These are phyloP conservation scores for Blastobasis lacticolella DNA, from an alignment of 2,888 invertebrate genomes.

Conservation along the genomic window DNA sequence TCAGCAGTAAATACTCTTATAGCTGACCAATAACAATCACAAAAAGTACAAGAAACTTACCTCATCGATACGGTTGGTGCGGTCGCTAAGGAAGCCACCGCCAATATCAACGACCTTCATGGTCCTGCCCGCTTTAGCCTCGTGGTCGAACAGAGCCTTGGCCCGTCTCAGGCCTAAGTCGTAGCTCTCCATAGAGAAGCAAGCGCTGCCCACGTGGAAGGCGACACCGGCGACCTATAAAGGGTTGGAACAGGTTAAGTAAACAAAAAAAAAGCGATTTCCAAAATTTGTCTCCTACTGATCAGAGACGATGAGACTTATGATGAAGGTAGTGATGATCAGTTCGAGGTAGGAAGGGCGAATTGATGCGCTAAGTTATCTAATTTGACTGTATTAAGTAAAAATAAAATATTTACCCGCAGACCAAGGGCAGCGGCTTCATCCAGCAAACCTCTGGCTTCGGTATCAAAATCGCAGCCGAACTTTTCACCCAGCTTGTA, in stretches of 20 bases:
- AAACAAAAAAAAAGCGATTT: too few relatives aligned
- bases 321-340: too few relatives aligned
- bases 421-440: constrained; percentile 31
- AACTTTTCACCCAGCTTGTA: constrained; percentile 31
- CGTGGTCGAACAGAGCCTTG: constrained; percentile 30
- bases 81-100: constrained; percentile 31
- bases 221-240: constrained; percentile 34
- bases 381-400: too few relatives aligned
- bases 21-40: not conserved
- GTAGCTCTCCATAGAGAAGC: constrained; percentile 26
- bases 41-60: constrained; percentile 14
- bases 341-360: too few relatives aligned
- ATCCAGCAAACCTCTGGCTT: constrained; percentile 29
- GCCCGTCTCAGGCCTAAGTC: constrained; percentile 22
- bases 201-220: constrained; percentile 34
- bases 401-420: constrained; percentile 17
- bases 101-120: constrained; percentile 38
- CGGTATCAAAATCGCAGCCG: constrained; percentile 33
- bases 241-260: too few relatives aligned
- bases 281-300: too few relatives aligned
- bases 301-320: too few relatives aligned
- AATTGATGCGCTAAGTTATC: too few relatives aligned
- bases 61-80: constrained; percentile 24
- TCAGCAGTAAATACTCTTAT: not conserved
- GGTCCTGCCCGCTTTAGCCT: constrained; percentile 24